Base-by-base conservation (phyloP, 2,888 invertebrate species). In the Catonia carolina region DNA sequence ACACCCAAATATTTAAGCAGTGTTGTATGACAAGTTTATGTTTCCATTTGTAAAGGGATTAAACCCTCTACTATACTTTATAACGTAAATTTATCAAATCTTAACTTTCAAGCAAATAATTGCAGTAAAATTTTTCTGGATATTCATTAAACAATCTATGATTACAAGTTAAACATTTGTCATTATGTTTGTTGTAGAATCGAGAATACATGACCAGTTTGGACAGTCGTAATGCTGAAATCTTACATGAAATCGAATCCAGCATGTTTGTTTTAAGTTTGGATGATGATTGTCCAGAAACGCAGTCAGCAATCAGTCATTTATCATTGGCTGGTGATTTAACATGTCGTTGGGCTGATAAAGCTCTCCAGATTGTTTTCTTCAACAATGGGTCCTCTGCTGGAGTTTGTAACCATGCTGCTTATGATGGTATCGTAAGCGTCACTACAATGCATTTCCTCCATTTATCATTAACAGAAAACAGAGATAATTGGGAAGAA, bases 291-390 rank as follows among this genome's bases (percentile, higher is more conserved):
- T 67, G 69, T 36, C 71, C 73, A 0, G 61, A 56, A 2, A 60
- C 68, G 55, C 71, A 72, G 23, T 69, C 71, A 17, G 73, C 77
- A 69, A 62, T 73, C 2, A 69, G 72, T 2, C 67, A 70, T 55
- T 36, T 70, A 8, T 69, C 72, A 1, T 61, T 80, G 39, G 70
- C 72, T 58, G 81, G 80, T 1, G 75, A 79, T 64, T 72, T 73
- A 22, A 70, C 70, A 14, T 77, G 78, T 55, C 74, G 77, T 27
- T 83, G 82, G 81, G 76, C 76, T 37, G 83, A 83, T 68, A 80
- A 81, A 64, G 75, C 78, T 50, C 69, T 78, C 45, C 69, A 70
- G 5, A 63, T 75, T 17, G 66, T 78, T 2, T 67, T 71, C 54
- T 80, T 72, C 63, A 73, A 72, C 42, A 81, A 78, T 69, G 81